Percentiles rank a stretch among this genome's conserved stretches.
Evolutionary conservation across 2,888 invertebrate species (phyloP).

Genomic region (Stenodera caucasica): DNA sequence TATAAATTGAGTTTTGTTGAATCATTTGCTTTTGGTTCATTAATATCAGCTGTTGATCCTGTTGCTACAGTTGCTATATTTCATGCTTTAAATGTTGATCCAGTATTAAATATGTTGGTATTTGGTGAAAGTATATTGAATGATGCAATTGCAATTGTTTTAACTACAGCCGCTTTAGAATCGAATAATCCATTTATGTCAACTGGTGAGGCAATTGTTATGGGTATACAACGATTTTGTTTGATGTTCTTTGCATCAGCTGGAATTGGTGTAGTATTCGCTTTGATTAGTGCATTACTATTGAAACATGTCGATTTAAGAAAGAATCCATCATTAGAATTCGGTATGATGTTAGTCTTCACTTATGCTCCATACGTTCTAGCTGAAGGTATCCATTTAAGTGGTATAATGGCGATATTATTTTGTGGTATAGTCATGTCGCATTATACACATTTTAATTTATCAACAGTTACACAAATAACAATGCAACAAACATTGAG

Average conservation of each 20-base stretch:
- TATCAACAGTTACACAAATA: conserved; percentile 97
- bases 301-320: conserved; percentile 95
- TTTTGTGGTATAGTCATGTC: conserved; percentile 99
- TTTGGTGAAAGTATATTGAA: conserved; percentile 96
- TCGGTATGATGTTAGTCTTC: conserved; percentile 98
- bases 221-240: conserved; percentile 88
- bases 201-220: conserved; percentile 81
- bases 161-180: conserved; percentile 86
- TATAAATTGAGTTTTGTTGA: conserved; percentile 93
- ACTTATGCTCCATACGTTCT: conserved; percentile 98
- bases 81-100: conserved; percentile 95
- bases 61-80: conserved; percentile 99
- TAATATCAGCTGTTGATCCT: conserved; percentile 98
- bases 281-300: conserved; percentile 87
- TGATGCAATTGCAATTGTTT: conserved; percentile 97
- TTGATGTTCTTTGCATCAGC: conserved; percentile 99
- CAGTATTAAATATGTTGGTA: conserved; percentile 98
- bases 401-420: conserved; percentile 98
- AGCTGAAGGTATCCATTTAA: conserved; percentile 78
- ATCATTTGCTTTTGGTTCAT: conserved; percentile 97
- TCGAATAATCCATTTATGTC: conserved; percentile 68
- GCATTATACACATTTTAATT: conserved; percentile 97
- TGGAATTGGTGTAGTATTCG: conserved; percentile 93
- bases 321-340: conserved; percentile 97
- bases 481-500: conserved; percentile 99